These are phyloP conservation scores for Adelognathus sp. DNA, from an alignment of 2,888 invertebrate species.

Conservation along the genomic window DNA sequence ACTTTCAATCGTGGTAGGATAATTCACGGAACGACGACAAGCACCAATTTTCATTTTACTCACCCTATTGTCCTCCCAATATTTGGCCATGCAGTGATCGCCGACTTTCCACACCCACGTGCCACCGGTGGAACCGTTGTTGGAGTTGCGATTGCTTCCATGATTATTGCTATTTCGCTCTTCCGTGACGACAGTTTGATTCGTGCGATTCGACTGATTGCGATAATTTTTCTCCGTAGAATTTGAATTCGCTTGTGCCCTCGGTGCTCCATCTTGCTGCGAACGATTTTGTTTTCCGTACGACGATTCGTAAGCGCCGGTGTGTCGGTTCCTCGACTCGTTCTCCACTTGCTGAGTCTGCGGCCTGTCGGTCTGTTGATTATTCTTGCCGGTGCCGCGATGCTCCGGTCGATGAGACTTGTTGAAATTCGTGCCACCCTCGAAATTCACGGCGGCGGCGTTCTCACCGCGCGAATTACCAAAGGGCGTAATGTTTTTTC, in stretches of 20 bases:
- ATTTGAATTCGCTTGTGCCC: conserved; percentile 55
- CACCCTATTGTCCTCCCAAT: conserved; percentile 96
- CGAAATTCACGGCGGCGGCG: conserved; percentile 33
- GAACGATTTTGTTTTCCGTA: conserved; percentile 68
- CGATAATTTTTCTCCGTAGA: conserved; percentile 68
- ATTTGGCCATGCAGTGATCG: conserved; percentile 93
- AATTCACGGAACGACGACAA: background rate
- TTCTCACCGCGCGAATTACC: conserved; percentile 62
- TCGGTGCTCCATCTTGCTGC: conserved; percentile 67
- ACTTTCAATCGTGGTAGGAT: no score
- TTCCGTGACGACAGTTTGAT: conserved; percentile 35
- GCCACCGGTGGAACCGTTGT: conserved; percentile 66
- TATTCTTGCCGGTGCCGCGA: conserved; percentile 56
- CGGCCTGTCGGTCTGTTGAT: conserved; percentile 37
- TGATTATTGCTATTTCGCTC: conserved; percentile 66
- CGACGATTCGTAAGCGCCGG: conserved; percentile 62
- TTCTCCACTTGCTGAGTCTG: conserved; percentile 35
- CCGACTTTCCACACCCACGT: conserved; percentile 88
- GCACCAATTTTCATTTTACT: conserved; percentile 66
- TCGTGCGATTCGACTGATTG: conserved; percentile 67
- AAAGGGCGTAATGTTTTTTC: conserved; percentile 64
- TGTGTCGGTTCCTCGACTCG: conserved; percentile 38
- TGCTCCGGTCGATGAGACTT: conserved; percentile 66
- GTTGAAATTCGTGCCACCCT: conserved; percentile 20
- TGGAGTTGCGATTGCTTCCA: conserved; percentile 64